These are phyloP conservation scores for Pelecanus crispus DNA, from an alignment of 2,113 vertebrate species.

Conservation along the genomic window DNA sequence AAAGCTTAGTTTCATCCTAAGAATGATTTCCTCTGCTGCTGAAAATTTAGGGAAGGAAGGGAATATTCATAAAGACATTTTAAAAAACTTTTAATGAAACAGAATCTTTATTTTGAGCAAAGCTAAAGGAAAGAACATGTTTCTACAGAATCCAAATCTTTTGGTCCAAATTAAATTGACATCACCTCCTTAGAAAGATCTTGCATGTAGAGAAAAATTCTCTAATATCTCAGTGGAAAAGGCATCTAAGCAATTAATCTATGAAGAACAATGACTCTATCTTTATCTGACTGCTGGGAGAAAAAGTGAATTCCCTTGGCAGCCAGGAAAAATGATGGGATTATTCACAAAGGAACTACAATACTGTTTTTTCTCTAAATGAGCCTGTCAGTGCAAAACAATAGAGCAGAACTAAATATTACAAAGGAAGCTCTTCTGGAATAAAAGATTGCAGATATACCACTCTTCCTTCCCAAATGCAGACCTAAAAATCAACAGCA, in stretches of 20 bases:
- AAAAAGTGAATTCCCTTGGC: background rate
- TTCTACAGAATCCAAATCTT: background rate
- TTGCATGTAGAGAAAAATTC: background rate
- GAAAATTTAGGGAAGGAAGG: background rate
- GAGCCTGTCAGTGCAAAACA: conserved; percentile 6
- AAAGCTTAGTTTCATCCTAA: background rate
- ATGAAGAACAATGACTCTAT: conserved; percentile 9
- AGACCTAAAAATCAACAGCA: background rate
- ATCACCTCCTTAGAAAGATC: background rate
- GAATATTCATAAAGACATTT: background rate
- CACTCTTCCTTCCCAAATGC: background rate
- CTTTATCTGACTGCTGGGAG: conserved; percentile 4
- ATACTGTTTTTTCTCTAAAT: conserved; percentile 12
- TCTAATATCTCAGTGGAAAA: background rate
- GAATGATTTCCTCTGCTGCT: background rate
- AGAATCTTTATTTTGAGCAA: background rate
- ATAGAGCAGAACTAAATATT: background rate
- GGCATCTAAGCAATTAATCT: conserved; percentile 25
- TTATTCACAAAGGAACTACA: conserved; percentile 19
- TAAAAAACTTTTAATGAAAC: background rate
- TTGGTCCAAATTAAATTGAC: background rate
- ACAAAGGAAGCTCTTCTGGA: conserved; percentile 1
- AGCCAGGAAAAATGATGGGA: background rate
- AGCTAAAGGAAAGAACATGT: background rate
- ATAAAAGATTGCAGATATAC: background rate